These are phyloP conservation scores for Chiroxiphia lanceolata DNA, from an alignment of 2,797 vertebrate genomes.

Conservation along the genomic window DNA sequence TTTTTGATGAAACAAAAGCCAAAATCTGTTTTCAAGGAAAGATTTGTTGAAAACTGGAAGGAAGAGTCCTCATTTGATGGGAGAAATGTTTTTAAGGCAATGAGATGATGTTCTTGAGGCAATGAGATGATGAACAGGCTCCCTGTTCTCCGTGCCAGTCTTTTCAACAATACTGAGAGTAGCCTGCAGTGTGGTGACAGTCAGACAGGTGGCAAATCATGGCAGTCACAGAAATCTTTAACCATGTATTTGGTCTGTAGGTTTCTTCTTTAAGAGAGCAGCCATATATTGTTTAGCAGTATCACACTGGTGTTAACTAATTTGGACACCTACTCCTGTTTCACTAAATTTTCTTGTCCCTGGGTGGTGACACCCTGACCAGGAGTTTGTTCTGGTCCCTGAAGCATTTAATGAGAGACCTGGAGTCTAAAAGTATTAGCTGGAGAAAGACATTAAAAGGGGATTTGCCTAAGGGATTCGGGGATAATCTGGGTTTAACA, in stretches of 20 bases:
- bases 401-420: constrained; percentile 13
- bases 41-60: neutral
- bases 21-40: neutral
- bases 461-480: constrained; percentile 45
- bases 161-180: neutral
- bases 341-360: neutral
- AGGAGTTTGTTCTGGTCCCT: neutral
- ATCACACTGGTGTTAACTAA: neutral
- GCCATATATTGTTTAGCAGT: neutral
- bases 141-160: neutral
- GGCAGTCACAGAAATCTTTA: neutral
- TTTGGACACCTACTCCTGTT: neutral
- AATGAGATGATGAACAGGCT: neutral
- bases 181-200: neutral
- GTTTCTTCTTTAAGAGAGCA: neutral
- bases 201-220: neutral
- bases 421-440: constrained; percentile 28
- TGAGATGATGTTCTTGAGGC: neutral
- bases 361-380: neutral
- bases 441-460: constrained; percentile 19
- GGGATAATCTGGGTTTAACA: constrained; percentile 49
- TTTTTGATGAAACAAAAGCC: neutral
- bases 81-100: neutral
- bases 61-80: neutral
- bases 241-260: neutral